These are phyloP conservation scores for Spongilla lacustris DNA, from an alignment of 37 sponge, comb jelly and placozoan species.

Conservation along the genomic window DNA sequence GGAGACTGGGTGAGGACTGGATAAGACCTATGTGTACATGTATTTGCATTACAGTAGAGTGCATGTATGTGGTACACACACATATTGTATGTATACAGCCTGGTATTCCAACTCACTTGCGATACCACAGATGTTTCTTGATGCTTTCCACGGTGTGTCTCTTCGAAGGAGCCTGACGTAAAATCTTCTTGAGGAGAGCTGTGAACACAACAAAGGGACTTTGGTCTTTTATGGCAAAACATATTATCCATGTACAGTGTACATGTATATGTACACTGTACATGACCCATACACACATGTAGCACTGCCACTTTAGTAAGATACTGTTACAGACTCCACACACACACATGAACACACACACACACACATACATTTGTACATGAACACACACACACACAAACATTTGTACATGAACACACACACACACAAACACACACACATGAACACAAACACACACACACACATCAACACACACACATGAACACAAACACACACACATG, in stretches of 20 bases:
- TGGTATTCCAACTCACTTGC: conserved; percentile 46
- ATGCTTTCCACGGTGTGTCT: conserved; percentile 71
- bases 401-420: too few relatives aligned
- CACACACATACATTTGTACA: too few relatives aligned
- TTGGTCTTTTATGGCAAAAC: background rate
- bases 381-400: too few relatives aligned
- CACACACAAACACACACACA: too few relatives aligned
- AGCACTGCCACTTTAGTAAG: too few relatives aligned
- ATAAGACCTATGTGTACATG: conserved; percentile 18
- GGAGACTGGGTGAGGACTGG: conserved; percentile 49
- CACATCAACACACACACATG: too few relatives aligned
- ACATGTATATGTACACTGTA: too few relatives aligned
- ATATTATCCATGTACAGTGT: too few relatives aligned
- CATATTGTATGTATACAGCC: background rate
- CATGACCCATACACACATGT: too few relatives aligned
- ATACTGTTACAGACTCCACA: too few relatives aligned
- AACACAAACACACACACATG: too few relatives aligned
- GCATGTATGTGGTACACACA: conserved; percentile 6
- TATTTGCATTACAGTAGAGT: background rate
- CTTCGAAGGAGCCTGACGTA: conserved; percentile 64
- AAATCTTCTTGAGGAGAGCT: conserved; percentile 87
- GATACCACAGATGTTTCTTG: conserved; percentile 80
- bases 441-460: too few relatives aligned
- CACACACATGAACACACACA: background rate
- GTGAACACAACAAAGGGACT: background rate